These are phyloP conservation scores for Lepidocyrtinus sp. DNA, from an alignment of 2,888 invertebrate genomes.

Conservation along the genomic window DNA sequence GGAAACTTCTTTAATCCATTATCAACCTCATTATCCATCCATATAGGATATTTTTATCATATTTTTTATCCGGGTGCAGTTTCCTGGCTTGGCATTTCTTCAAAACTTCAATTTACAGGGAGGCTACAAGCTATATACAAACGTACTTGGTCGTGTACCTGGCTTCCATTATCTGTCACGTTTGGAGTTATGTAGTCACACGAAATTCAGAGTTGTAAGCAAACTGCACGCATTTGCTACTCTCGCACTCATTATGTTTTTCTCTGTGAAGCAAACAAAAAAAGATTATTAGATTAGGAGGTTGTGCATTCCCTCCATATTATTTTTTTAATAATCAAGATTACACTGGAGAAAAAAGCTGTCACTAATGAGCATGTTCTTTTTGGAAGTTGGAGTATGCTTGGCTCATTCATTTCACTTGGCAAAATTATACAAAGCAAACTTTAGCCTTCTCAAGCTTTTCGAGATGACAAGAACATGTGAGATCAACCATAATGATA, in stretches of 20 bases:
- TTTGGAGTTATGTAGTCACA: background rate
- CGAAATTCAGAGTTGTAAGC: background rate
- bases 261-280: background rate
- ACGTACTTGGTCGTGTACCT: background rate
- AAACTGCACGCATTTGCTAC: background rate
- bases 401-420: background rate
- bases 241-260: background rate
- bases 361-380: conserved; percentile 54
- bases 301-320: background rate
- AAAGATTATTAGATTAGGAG: background rate
- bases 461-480: conserved; percentile 32
- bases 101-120: too few relatives aligned
- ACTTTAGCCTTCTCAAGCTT: background rate
- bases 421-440: background rate
- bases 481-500: conserved; percentile 53
- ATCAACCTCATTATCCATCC: background rate
- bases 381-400: background rate
- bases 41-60: background rate
- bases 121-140: background rate
- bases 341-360: conserved; percentile 47
- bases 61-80: background rate
- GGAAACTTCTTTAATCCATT: background rate
- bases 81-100: too few relatives aligned
- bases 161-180: background rate
- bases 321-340: conserved; percentile 35